A percentile compares a stretch with the other conserved stretches of the same genome.
Conservation (phyloP, 2,113 vertebrate species). For the Sinocyclocheilus anophthalmus region DNA sequence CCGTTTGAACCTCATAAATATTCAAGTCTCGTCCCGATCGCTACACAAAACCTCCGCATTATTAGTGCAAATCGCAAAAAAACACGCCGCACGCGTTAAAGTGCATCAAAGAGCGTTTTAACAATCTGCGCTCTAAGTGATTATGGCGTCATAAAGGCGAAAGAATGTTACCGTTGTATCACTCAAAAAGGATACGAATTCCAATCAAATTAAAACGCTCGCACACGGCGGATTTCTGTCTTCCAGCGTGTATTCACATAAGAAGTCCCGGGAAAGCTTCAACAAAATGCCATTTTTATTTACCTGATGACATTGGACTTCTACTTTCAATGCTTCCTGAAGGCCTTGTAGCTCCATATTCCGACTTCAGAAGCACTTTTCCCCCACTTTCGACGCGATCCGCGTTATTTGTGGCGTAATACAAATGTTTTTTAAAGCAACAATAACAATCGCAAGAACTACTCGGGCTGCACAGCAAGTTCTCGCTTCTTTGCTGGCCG, state of each 20-base stretch:
- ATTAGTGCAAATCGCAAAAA: conserved; percentile 54
- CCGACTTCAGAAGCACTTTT: conserved; percentile 86
- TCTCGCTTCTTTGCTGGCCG: conserved; percentile 84
- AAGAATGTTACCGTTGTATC: conserved; percentile 43
- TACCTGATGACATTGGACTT: conserved; percentile 94
- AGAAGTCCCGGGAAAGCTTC: conserved; percentile 57
- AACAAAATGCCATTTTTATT: conserved; percentile 76
- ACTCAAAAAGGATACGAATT: not conserved
- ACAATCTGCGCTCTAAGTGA: conserved; percentile 49
- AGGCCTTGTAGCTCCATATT: conserved; percentile 94
- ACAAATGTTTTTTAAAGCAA: conserved; percentile 66
- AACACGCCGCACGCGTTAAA: conserved; percentile 58
- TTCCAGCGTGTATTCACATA: conserved; percentile 61
- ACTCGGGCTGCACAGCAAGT: conserved; percentile 84
- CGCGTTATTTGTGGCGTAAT: conserved; percentile 77
- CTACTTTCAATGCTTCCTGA: conserved; percentile 89
- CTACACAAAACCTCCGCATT: conserved; percentile 83
- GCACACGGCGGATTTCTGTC: conserved; percentile 53
- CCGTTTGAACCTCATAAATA: conserved; percentile 98
- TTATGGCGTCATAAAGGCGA: conserved; percentile 57
- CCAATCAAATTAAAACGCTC: conserved; percentile 43
- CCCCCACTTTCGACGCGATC: conserved; percentile 82
- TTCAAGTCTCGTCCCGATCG: conserved; percentile 99
- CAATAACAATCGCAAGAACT: conserved; percentile 83
- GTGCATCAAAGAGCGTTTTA: conserved; percentile 59